Evolutionary conservation across 2,797 vertebrate genomes (phyloP).

Genomic region (Labroides dimidiatus): DNA sequence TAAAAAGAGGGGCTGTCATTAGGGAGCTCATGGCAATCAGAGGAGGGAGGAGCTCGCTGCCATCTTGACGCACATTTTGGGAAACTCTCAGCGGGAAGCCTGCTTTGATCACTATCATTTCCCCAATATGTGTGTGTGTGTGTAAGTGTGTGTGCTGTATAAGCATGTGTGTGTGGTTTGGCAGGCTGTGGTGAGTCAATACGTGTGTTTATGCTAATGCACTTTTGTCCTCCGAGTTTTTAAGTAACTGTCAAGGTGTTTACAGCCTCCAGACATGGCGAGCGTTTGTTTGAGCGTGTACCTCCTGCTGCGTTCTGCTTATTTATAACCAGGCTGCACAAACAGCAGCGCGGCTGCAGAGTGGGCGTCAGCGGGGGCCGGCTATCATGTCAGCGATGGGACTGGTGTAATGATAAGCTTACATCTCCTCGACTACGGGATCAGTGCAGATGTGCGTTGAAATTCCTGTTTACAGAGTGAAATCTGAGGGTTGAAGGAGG

Average conservation of each 20-base stretch:
- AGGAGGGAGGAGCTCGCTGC: constrained; percentile 48
- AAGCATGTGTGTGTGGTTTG: constrained; percentile 23
- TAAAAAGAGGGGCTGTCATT: constrained; percentile 47
- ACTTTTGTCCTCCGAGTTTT: constrained; percentile 36
- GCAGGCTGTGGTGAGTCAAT: constrained; percentile 50
- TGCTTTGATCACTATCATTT: constrained; percentile 74
- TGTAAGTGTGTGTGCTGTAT: constrained; percentile 7
- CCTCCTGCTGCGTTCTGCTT: constrained; percentile 27
- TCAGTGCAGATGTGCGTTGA: constrained; percentile 38
- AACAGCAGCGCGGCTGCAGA: constrained; percentile 28
- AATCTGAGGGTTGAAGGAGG: constrained; percentile 50
- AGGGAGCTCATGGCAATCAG: constrained; percentile 38
- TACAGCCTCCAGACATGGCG: constrained; percentile 12
- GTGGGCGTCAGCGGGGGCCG: constrained; percentile 15
- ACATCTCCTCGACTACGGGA: constrained; percentile 28
- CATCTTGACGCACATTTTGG: constrained; percentile 51
- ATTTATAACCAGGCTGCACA: constrained; percentile 44
- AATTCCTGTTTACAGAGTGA: constrained; percentile 34
- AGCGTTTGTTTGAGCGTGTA: constrained; percentile 12
- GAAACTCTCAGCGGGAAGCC: constrained; percentile 46
- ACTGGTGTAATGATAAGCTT: constrained; percentile 51
- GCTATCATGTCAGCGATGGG: constrained; percentile 19
- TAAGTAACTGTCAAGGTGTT: constrained; percentile 41
- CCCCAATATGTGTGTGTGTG: constrained; percentile 15
- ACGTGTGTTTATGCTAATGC: constrained; percentile 48